Conservation (phyloP, 2,888 invertebrate species). For the Hyposoter didymator region DNA sequence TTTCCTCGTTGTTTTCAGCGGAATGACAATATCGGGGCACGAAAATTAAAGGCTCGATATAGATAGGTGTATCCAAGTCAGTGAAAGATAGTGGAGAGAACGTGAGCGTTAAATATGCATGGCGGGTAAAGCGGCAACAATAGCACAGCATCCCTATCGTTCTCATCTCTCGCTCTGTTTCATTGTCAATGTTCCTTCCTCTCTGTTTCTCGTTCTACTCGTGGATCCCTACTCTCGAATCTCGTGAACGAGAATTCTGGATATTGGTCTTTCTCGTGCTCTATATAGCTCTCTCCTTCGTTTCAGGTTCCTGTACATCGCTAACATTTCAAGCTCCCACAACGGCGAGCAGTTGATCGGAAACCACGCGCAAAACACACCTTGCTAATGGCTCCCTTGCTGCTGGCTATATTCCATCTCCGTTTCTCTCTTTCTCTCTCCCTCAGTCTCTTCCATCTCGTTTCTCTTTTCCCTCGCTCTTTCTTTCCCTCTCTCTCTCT, state of each 20-base stretch:
- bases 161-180: conserved; percentile 29
- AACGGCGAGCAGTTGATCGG: conserved; percentile 76
- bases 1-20: conserved; percentile 46
- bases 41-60: conserved; percentile 68
- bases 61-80: conserved; percentile 45
- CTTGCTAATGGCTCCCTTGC: conserved; percentile 79
- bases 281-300: conserved; percentile 33
- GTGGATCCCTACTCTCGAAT: conserved; percentile 10
- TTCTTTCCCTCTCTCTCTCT: conserved; percentile 15
- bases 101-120: conserved; percentile 79
- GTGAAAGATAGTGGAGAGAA: conserved; percentile 63
- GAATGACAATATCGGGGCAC: conserved; percentile 56
- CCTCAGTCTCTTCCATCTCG: neutral
- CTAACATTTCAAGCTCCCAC: conserved; percentile 57
- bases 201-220: conserved; percentile 16
- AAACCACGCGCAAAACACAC: conserved; percentile 79
- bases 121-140: conserved; percentile 79
- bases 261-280: conserved; percentile 46
- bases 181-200: neutral
- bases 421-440: conserved; percentile 1
- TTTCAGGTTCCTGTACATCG: conserved; percentile 48
- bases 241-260: conserved; percentile 31
- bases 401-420: conserved; percentile 68
- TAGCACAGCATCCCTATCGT: conserved; percentile 70
- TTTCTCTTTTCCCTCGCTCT: conserved; percentile 24